Conservation (phyloP, 1,140 invertebrate species). For the Temnothorax longispinosus region DNA sequence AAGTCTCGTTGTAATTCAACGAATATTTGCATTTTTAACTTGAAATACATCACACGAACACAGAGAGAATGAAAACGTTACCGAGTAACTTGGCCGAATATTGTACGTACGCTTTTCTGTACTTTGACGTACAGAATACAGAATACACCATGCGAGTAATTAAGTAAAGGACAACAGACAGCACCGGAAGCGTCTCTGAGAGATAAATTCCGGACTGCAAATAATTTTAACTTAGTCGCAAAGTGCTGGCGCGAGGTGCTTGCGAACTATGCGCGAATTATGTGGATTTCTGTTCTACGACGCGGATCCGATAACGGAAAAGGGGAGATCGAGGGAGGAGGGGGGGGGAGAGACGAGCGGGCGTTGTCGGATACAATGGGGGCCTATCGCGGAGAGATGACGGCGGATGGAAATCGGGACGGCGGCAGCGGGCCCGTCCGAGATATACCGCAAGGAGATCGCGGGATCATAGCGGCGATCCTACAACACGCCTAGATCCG, state of each 20-base stretch:
- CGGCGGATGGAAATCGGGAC: conserved; percentile 63
- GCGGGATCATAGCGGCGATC: conserved; percentile 45
- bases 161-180: not conserved
- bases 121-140: not conserved
- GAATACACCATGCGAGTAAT: not conserved
- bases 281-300: conserved; percentile 3
- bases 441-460: conserved; percentile 67
- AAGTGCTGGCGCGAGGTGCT: not conserved
- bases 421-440: not conserved
- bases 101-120: not conserved
- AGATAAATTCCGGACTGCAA: not conserved
- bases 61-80: not conserved
- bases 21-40: not conserved
- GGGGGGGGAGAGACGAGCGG: conserved; percentile 22
- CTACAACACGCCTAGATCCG: conserved; percentile 64
- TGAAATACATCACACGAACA: not conserved
- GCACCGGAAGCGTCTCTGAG: not conserved
- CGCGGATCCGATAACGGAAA: conserved; percentile 21
- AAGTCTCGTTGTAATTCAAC: not conserved
- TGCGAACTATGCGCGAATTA: conserved; percentile 46
- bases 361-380: conserved; percentile 33
- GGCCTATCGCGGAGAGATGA: conserved; percentile 13
- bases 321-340: not conserved
- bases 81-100: not conserved
- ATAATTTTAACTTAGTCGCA: conserved; percentile 21